Conservation (phyloP, 2,797 vertebrate species). For the Cuniculus paca region DNA sequence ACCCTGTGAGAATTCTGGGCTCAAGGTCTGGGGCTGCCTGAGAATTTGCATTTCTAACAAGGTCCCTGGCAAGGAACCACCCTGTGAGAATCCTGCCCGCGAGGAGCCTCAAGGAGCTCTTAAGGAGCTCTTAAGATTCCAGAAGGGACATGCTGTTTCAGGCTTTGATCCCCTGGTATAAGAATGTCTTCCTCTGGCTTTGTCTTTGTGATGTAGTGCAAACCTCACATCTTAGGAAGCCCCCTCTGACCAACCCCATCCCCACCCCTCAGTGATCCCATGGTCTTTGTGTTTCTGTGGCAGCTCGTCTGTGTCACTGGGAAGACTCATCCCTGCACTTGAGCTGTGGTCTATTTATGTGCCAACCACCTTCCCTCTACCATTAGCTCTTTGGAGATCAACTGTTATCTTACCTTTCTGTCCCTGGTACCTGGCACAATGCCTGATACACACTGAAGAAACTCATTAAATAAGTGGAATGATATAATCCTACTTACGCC, state of each 20-base stretch:
- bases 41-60: background rate
- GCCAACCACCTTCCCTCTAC: background rate
- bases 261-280: background rate
- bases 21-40: background rate
- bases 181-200: background rate
- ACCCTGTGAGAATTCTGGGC: background rate
- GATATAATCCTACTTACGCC: background rate
- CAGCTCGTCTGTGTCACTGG: background rate
- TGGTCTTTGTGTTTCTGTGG: constrained; percentile 59
- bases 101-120: accelerated
- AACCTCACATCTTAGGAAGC: constrained; percentile 48
- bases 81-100: background rate
- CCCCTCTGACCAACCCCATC: background rate
- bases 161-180: background rate
- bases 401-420: background rate
- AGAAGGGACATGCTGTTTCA: background rate
- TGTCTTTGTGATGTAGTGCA: constrained; percentile 9
- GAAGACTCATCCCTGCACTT: background rate
- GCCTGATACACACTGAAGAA: background rate
- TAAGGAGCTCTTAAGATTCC: too few relatives aligned
- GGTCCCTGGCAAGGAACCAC: background rate
- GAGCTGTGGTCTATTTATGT: constrained; percentile 18
- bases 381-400: background rate
- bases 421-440: background rate
- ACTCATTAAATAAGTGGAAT: background rate